phyloP scores from a whole-genome alignment of 2,797 vertebrate species.

The Merluccius polli region DNA sequence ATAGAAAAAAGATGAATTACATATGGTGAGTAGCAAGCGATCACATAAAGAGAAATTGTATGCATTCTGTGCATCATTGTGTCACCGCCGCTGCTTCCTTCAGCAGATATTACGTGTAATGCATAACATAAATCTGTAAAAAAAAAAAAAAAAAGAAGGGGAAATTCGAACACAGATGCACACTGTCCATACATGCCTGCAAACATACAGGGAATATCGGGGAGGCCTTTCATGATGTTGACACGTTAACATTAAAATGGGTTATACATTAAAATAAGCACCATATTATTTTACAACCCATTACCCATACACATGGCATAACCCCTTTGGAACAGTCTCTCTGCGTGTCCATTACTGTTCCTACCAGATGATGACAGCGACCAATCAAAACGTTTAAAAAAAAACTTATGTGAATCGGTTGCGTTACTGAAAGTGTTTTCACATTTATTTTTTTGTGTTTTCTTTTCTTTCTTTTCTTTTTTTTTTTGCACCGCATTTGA shows the following conservation, averaged over 20 bases:
- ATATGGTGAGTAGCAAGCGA: not conserved
- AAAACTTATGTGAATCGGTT: not conserved
- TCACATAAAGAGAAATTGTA: not conserved
- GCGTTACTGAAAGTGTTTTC: not conserved
- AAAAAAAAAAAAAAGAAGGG: slow-evolving; percentile 9
- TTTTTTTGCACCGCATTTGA: not conserved
- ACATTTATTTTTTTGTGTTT: not conserved
- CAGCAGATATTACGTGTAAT: not conserved
- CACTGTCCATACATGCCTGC: not conserved
- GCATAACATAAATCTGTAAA: not conserved
- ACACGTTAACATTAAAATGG: not conserved
- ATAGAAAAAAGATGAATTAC: not conserved
- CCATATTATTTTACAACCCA: slow-evolving; percentile 17
- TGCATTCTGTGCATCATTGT: not conserved
- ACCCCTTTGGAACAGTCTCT: not conserved
- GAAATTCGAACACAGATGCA: slow-evolving; percentile 29
- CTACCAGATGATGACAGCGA: not conserved
- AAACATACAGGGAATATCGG: not conserved
- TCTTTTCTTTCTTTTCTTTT: too few species aligned
- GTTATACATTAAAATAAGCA: not conserved
- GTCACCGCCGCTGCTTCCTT: not conserved
- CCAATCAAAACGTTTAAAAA: not conserved
- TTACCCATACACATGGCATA: not conserved
- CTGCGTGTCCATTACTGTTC: not conserved
- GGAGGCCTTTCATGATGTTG: not conserved